Evolutionary conservation across 1,140 invertebrate genomes (phyloP).

Genomic region (Chrysopa pallens): DNA sequence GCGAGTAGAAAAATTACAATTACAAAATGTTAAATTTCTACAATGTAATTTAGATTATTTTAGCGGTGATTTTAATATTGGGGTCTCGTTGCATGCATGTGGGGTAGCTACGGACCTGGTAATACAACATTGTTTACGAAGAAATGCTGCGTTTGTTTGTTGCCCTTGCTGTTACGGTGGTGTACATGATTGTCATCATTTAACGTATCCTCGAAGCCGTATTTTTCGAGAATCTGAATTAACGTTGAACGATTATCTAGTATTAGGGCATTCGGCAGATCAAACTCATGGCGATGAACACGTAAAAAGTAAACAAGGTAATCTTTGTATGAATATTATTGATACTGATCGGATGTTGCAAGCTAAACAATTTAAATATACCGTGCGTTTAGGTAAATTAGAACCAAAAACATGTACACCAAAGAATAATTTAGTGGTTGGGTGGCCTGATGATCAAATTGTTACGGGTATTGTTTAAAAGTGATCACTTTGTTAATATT

Average conservation of each 20-base stretch:
- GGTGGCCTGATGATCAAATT: constrained; percentile 16
- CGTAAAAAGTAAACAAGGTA: constrained; percentile 49
- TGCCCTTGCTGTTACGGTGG: constrained; percentile 93
- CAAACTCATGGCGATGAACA: constrained; percentile 63
- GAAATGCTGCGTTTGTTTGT: constrained; percentile 65
- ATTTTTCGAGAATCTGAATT: constrained; percentile 28
- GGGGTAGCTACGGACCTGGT: constrained; percentile 89
- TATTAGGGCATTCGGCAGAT: constrained; percentile 74
- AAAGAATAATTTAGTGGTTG: constrained; percentile 86
- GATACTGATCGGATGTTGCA: constrained; percentile 67
- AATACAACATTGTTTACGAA: constrained; percentile 59
- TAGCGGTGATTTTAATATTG: constrained; percentile 59
- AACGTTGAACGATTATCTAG: constrained; percentile 48
- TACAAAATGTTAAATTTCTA: constrained; percentile 63
- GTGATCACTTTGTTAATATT: background rate
- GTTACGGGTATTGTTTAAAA: background rate
- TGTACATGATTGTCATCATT: constrained; percentile 50
- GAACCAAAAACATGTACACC: constrained; percentile 68
- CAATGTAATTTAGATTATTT: constrained; percentile 82
- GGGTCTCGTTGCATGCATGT: constrained; percentile 81
- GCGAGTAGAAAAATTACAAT: constrained; percentile 43
- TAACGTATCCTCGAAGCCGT: constrained; percentile 53
- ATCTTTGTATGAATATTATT: constrained; percentile 69
- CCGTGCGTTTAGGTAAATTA: constrained; percentile 54
- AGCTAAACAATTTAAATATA: constrained; percentile 57